A percentile compares a stretch with the other conserved stretches of the same genome.
phyloP scores from a whole-genome alignment of 37 sponge, comb jelly and placozoan genomes.

The Chondrilla cf. caribensis region DNA sequence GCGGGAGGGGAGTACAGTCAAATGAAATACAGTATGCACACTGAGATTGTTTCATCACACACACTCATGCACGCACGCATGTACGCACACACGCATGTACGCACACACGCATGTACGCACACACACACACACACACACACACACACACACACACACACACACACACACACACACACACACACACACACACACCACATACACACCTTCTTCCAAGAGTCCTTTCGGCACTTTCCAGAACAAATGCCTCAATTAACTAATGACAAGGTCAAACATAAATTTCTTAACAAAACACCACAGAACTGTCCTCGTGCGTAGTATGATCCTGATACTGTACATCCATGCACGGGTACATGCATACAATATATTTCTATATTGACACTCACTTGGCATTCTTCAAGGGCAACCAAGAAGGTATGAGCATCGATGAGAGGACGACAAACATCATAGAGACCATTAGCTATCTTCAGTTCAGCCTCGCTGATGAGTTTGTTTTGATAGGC shows the following conservation, averaged over 20 bases:
- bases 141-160: too few relatives aligned
- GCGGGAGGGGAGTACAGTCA: neutral
- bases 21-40: neutral
- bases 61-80: too few relatives aligned
- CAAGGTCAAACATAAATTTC: too few relatives aligned
- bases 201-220: conserved; percentile 51
- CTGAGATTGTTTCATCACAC: neutral
- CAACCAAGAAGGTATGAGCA: conserved; percentile 33
- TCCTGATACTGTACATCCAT: too few relatives aligned
- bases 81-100: too few relatives aligned
- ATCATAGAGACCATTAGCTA: conserved; percentile 52
- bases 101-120: too few relatives aligned
- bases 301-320: too few relatives aligned
- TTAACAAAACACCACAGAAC: too few relatives aligned
- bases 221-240: conserved; percentile 59
- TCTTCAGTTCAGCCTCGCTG: conserved; percentile 31
- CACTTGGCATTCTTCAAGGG: conserved; percentile 69
- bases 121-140: too few relatives aligned
- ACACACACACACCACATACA: neutral
- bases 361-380: neutral
- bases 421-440: conserved; percentile 61
- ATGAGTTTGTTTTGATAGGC: conserved; percentile 50
- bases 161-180: too few relatives aligned
- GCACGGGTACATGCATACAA: too few relatives aligned
- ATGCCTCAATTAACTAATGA: conserved; percentile 38